phyloP scores from a whole-genome alignment of 2,888 invertebrate species.

The Xylota segnis region DNA sequence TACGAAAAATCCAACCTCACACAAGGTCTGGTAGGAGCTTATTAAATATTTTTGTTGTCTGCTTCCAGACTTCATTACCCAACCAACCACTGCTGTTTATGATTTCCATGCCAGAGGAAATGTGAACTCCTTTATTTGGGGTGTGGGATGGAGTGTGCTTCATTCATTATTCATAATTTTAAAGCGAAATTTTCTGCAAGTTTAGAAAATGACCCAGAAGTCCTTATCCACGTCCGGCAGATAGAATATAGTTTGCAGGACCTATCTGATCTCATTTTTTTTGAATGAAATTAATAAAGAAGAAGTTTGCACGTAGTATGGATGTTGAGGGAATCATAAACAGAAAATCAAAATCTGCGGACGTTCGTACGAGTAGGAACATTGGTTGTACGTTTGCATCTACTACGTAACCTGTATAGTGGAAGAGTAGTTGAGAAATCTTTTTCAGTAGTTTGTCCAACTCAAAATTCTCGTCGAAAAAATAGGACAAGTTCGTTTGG shows the following conservation, averaged over 20 bases:
- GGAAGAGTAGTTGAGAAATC: neutral
- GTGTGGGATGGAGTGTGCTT: neutral
- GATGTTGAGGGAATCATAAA: neutral
- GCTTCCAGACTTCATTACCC: neutral
- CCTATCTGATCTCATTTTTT: neutral
- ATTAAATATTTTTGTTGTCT: constrained; percentile 43
- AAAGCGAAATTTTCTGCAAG: constrained; percentile 14
- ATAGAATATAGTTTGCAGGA: neutral
- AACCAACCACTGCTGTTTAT: neutral
- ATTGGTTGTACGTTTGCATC: too few relatives aligned
- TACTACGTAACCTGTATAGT: too few relatives aligned
- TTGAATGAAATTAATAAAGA: neutral
- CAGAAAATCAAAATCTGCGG: neutral
- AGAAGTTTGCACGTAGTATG: neutral
- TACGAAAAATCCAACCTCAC: constrained; percentile 27
- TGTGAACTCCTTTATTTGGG: neutral
- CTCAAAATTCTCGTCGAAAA: too few relatives aligned
- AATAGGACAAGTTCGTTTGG: too few relatives aligned
- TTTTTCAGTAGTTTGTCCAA: too few relatives aligned
- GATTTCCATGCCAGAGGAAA: constrained; percentile 10
- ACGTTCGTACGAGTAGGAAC: neutral
- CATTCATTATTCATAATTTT: constrained; percentile 62
- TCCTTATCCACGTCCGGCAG: neutral
- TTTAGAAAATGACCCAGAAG: constrained; percentile 22
- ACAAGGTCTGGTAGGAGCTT: constrained; percentile 31